Percentiles rank a stretch among this genome's conserved stretches.
phyloP scores from a whole-genome alignment of 2,888 invertebrate species.

The Agonopterix subpropinquella region DNA sequence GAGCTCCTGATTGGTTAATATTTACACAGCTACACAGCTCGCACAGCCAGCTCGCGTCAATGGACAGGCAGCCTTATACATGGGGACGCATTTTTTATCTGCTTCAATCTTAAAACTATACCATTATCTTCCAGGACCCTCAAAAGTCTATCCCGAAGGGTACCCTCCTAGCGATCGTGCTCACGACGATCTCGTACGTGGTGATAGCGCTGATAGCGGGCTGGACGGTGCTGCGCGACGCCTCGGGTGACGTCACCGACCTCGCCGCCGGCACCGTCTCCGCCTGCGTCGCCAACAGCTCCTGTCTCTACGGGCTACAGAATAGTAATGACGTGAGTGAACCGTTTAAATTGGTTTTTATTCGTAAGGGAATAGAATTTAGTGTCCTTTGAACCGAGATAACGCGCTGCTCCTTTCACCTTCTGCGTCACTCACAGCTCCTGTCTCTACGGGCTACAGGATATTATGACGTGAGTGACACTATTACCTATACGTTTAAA shows the following conservation, averaged over 20 bases:
- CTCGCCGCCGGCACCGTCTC: constrained; percentile 72
- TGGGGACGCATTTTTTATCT: not conserved
- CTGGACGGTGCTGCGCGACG: constrained; percentile 85
- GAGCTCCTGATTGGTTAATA: no score
- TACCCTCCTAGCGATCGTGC: constrained; percentile 90
- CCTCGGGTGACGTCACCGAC: constrained; percentile 81
- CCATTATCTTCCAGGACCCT: constrained; percentile 79
- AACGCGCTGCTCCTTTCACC: no score
- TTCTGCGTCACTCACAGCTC: constrained; percentile 62
- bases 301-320: constrained; percentile 83
- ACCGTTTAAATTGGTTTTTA: no score
- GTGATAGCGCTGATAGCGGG: constrained; percentile 88
- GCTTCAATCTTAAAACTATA: not conserved
- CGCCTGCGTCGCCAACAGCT: constrained; percentile 62
- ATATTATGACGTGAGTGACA: constrained; percentile 83
- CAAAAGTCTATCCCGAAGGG: constrained; percentile 94
- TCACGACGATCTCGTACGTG: constrained; percentile 92
- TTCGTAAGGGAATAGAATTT: no score
- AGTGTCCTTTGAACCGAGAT: no score
- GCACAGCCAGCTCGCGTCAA: no score
- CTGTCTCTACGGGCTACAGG: constrained; percentile 84
- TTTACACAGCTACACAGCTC: no score
- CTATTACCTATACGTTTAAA: no score
- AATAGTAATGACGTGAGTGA: constrained; percentile 85
- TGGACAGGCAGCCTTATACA: no score